phyloP scores from a whole-genome alignment of 2,888 invertebrate species.

The Amblyjoppa fuscipennis region DNA sequence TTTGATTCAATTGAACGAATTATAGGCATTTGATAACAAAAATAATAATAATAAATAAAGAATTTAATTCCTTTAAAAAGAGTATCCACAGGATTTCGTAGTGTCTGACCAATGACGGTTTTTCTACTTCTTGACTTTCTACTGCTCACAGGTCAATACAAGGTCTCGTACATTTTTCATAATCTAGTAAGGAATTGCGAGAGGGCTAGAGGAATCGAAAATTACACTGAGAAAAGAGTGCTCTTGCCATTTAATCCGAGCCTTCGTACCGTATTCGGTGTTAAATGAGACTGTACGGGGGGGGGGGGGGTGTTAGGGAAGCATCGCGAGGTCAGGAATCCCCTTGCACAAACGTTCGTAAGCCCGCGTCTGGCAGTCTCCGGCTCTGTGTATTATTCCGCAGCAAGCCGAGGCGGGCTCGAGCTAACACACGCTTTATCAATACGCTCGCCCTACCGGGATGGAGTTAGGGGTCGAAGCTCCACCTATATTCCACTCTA shows the following conservation, averaged over 20 bases:
- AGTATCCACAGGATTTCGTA: background rate
- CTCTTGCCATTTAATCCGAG: too few species aligned
- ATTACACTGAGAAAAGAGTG: background rate
- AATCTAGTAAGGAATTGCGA: too few species aligned
- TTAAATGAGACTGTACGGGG: too few species aligned
- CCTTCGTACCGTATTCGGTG: too few species aligned
- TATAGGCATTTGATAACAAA: background rate
- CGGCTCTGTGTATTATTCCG: slow-evolving; percentile 37
- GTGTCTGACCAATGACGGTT: background rate
- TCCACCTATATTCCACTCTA: slow-evolving; percentile 70
- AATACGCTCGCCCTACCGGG: slow-evolving; percentile 66
- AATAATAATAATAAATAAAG: background rate
- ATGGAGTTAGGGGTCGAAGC: slow-evolving; percentile 22
- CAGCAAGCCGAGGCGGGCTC: slow-evolving; percentile 10
- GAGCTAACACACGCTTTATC: slow-evolving; percentile 71
- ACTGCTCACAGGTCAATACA: background rate
- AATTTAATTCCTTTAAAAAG: background rate
- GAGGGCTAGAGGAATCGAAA: background rate
- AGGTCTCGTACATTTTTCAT: too few species aligned
- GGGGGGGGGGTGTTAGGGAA: background rate
- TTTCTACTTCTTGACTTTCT: background rate
- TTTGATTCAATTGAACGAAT: too few species aligned
- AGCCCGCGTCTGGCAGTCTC: background rate
- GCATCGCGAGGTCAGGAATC: background rate
- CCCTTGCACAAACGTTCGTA: slow-evolving; percentile 29